Evolutionary conservation across 2,888 invertebrate genomes (phyloP).

Genomic region (Cephus spinipes): DNA sequence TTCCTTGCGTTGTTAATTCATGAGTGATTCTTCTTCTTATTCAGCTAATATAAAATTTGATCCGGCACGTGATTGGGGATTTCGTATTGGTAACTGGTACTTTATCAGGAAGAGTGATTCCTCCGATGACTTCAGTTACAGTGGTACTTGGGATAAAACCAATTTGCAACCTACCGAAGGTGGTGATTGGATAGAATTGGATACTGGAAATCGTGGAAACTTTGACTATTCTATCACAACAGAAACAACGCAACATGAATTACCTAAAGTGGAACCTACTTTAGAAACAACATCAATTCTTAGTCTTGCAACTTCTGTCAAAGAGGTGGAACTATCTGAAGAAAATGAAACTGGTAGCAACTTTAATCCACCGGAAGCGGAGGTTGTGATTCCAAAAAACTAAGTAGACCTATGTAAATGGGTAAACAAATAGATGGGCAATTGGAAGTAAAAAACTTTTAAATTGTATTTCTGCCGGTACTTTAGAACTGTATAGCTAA

Average conservation of each 20-base stretch:
- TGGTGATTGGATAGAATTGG: background rate
- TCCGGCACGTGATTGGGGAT: slow-evolving; percentile 48
- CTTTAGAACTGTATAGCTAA: background rate
- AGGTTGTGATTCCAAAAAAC: background rate
- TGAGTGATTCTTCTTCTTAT: background rate
- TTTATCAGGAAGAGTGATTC: slow-evolving; percentile 39
- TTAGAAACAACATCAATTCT: background rate
- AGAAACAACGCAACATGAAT: background rate
- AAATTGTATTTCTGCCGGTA: background rate
- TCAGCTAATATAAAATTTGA: slow-evolving; percentile 46
- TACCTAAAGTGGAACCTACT: background rate
- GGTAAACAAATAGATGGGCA: background rate
- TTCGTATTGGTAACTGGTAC: slow-evolving; percentile 52
- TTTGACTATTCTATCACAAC: background rate
- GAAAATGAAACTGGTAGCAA: background rate
- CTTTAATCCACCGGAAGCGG: background rate
- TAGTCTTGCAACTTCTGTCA: background rate
- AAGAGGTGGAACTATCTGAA: background rate
- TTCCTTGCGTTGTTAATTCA: background rate
- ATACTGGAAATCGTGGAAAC: background rate
- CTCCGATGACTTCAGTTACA: background rate
- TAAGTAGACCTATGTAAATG: background rate
- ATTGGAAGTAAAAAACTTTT: background rate
- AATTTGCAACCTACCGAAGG: background rate
- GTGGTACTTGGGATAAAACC: background rate